Conservation (phyloP, 2,113 vertebrate genomes). For the Atherinomorus stipes region DNA sequence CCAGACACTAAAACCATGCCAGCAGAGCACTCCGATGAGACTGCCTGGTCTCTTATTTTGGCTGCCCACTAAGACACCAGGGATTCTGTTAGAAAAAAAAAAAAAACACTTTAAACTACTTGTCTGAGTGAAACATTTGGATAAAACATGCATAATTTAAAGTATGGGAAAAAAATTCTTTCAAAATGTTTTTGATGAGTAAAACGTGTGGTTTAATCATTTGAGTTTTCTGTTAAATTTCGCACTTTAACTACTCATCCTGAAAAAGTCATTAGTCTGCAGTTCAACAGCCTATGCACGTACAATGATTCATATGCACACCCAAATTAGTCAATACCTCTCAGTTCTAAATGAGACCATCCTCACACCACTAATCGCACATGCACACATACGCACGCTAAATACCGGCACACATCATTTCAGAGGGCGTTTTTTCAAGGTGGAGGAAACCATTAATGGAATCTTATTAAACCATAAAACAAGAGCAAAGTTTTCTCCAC, state of each 20-base stretch:
- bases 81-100: conserved; percentile 52
- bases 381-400: conserved; percentile 5
- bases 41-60: conserved; percentile 65
- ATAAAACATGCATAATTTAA: too few species aligned
- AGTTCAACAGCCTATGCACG: conserved; percentile 20
- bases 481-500: conserved; percentile 62
- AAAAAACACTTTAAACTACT: conserved; percentile 49
- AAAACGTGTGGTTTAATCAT: conserved; percentile 46
- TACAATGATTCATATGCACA: conserved; percentile 9
- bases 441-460: conserved; percentile 70
- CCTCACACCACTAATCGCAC: conserved; percentile 47
- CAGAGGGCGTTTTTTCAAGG: conserved; percentile 61
- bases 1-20: conserved; percentile 41
- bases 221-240: conserved; percentile 46
- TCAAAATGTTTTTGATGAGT: conserved; percentile 12
- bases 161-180: too few species aligned
- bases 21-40: conserved; percentile 59
- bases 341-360: conserved; percentile 22
- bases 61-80: conserved; percentile 41
- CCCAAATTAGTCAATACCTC: conserved; percentile 29
- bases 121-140: conserved; percentile 35
- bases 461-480: conserved; percentile 77
- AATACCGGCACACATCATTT: conserved; percentile 30
- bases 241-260: conserved; percentile 54
- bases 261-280: conserved; percentile 62